phyloP scores from a whole-genome alignment of 2,113 vertebrate species.

The Cyprinus carpio region DNA sequence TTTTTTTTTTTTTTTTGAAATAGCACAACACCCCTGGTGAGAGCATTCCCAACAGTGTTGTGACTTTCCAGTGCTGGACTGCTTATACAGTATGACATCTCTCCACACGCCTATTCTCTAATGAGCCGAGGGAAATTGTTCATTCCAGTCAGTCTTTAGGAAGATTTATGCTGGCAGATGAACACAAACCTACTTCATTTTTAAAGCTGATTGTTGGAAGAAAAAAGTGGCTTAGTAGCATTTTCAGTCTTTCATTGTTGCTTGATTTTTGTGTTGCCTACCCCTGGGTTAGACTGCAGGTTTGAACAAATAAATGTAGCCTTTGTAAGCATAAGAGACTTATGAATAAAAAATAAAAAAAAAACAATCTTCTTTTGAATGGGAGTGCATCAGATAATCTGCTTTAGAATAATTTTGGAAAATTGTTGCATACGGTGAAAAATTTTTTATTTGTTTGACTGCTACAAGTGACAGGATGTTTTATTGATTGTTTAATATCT shows the following conservation, averaged over 20 bases:
- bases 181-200: neutral
- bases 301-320: neutral
- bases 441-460: neutral
- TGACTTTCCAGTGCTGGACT: constrained; percentile 5
- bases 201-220: neutral
- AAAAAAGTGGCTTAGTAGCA: neutral
- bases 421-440: neutral
- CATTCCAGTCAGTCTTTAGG: constrained; percentile 1
- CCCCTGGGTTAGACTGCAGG: too few relatives aligned
- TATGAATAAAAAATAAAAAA: too few relatives aligned
- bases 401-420: too few relatives aligned
- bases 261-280: neutral
- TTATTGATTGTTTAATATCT: neutral
- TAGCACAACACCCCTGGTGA: constrained; percentile 4
- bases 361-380: too few relatives aligned
- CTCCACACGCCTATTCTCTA: neutral
- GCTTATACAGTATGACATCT: neutral
- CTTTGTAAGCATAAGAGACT: neutral
- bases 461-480: neutral
- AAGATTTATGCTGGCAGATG: constrained; percentile 12
- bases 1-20: neutral
- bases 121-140: neutral
- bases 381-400: too few relatives aligned
- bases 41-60: constrained; percentile 11
- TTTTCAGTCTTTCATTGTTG: too few relatives aligned